Percentiles rank a stretch among this genome's conserved stretches.
Conservation (phyloP, 2,888 invertebrate genomes). For the Eurytoma californica region DNA sequence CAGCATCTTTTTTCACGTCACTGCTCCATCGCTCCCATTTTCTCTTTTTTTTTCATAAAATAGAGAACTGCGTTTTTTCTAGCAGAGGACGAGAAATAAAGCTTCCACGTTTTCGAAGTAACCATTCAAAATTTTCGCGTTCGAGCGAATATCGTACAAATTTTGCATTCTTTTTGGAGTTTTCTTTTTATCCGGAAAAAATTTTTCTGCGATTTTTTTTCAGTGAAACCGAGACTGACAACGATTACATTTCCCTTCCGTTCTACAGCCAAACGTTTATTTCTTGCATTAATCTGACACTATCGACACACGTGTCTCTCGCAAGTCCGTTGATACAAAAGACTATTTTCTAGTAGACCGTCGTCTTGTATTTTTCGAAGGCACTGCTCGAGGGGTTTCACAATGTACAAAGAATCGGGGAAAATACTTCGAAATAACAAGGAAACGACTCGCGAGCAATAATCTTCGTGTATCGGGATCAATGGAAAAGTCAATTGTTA, state of each 20-base stretch:
- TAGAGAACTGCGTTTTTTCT: slow-evolving; percentile 19
- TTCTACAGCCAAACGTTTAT: slow-evolving; percentile 10
- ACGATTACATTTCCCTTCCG: slow-evolving; percentile 18
- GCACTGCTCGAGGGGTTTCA: slow-evolving; percentile 68
- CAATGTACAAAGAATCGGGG: slow-evolving; percentile 46
- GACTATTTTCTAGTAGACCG: slow-evolving; percentile 67
- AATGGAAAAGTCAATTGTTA: slow-evolving; percentile 38
- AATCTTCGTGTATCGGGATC: slow-evolving; percentile 31
- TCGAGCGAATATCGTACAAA: background rate
- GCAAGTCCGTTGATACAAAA: slow-evolving; percentile 63
- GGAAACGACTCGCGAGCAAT: slow-evolving; percentile 42
- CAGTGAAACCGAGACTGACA: too few relatives aligned
- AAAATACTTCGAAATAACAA: slow-evolving; percentile 52
- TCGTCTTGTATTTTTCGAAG: slow-evolving; percentile 70
- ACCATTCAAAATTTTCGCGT: background rate
- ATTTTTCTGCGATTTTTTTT: too few relatives aligned
- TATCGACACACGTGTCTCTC: slow-evolving; percentile 40
- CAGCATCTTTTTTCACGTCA: slow-evolving; percentile 4
- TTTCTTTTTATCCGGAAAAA: too few relatives aligned
- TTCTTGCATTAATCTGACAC: slow-evolving; percentile 9
- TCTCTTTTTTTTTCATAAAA: slow-evolving; percentile 10
- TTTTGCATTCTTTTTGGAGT: background rate
- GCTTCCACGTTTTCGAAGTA: background rate
- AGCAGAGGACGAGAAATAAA: slow-evolving; percentile 31
- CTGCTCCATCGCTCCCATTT: slow-evolving; percentile 25